These are phyloP conservation scores for Electrophaes corylata DNA, from an alignment of 2,888 invertebrate species.

Conservation along the genomic window DNA sequence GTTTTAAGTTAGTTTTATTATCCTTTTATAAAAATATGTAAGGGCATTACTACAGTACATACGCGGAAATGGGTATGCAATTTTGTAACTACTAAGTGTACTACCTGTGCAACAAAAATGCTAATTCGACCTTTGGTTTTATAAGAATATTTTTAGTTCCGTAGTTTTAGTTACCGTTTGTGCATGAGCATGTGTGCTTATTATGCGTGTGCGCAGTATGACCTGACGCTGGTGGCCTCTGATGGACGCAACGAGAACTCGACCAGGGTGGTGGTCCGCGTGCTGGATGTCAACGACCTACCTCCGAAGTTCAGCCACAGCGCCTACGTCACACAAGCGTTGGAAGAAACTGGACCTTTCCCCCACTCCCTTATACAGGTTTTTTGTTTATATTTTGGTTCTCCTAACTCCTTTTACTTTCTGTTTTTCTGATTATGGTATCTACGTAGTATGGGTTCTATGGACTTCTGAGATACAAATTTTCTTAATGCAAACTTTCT, in stretches of 20 bases:
- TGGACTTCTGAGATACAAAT: background rate
- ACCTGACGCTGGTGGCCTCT: constrained; percentile 94
- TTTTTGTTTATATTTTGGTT: constrained; percentile 63
- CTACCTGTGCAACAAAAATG: background rate
- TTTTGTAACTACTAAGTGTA: no score
- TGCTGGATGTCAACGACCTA: constrained; percentile 95
- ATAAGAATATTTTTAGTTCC: background rate
- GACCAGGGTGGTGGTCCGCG: constrained; percentile 91
- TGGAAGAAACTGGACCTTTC: constrained; percentile 91
- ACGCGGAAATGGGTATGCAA: background rate
- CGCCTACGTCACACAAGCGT: constrained; percentile 88
- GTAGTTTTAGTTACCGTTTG: constrained; percentile 27
- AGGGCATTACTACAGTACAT: no score
- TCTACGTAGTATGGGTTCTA: background rate
- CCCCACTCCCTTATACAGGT: constrained; percentile 90
- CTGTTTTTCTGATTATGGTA: constrained; percentile 14
- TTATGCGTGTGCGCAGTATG: constrained; percentile 87
- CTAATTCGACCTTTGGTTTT: background rate
- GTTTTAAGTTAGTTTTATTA: no score
- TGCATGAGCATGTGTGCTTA: constrained; percentile 81
- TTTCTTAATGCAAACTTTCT: constrained; percentile 5
- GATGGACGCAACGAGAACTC: constrained; percentile 95
- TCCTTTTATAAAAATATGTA: no score
- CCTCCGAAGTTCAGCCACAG: constrained; percentile 91
- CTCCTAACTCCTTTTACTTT: constrained; percentile 35